phyloP scores from a whole-genome alignment of 2,113 vertebrate genomes.

The Melozone crissalis region DNA sequence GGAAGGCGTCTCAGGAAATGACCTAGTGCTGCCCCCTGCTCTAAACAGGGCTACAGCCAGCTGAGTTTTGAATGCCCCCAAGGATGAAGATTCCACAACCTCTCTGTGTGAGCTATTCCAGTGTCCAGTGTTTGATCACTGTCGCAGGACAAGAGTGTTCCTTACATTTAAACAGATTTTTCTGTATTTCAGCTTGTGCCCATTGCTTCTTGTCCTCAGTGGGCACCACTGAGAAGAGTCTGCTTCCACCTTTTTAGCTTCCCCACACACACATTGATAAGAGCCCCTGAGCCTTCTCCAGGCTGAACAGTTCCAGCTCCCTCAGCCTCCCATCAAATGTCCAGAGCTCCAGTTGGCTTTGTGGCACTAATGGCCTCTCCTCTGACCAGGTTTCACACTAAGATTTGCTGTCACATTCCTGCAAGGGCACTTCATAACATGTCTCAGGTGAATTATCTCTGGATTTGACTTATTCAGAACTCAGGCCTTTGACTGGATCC shows the following conservation, averaged over 20 bases:
- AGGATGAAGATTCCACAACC: not conserved
- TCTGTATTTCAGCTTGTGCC: not conserved
- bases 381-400: not conserved
- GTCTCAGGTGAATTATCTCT: not conserved
- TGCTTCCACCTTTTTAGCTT: not conserved
- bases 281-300: not conserved
- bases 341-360: not conserved
- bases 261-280: not conserved
- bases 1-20: not conserved
- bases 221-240: not conserved
- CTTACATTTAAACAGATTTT: not conserved
- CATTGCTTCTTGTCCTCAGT: not conserved
- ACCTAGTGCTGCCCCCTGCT: no score
- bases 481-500: not conserved
- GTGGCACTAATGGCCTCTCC: not conserved
- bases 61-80: not conserved
- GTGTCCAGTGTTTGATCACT: not conserved
- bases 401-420: not conserved
- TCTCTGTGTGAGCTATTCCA: not conserved
- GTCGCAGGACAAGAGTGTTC: not conserved
- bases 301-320: not conserved
- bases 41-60: not conserved
- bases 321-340: not conserved
- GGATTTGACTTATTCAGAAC: not conserved
- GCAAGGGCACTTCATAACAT: not conserved